A percentile compares a stretch with the other conserved stretches of the same genome.
Evolutionary conservation across 2,113 vertebrate species (phyloP).

Genomic region (Ptilorrhoa leucosticta): DNA sequence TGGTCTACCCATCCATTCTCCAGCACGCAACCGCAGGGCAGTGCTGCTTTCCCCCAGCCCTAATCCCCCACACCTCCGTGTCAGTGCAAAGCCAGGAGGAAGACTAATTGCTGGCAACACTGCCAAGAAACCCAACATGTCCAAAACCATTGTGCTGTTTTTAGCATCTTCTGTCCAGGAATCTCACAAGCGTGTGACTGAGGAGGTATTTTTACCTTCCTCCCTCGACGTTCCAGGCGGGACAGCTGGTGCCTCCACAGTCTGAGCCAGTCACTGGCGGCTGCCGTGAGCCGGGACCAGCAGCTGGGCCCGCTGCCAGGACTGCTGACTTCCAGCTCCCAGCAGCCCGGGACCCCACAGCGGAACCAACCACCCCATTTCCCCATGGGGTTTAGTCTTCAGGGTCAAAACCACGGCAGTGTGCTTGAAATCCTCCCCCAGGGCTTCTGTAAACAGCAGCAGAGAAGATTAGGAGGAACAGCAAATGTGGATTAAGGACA

Average conservation of each 20-base stretch:
- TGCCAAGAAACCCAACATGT: neutral
- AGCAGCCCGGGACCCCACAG: rapidly evolving
- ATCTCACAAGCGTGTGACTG: neutral
- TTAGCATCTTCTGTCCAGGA: neutral
- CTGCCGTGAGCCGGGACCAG: neutral
- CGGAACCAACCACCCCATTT: neutral
- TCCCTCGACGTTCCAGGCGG: neutral
- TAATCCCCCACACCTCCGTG: neutral
- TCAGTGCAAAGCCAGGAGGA: neutral
- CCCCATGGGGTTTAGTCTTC: rapidly evolving
- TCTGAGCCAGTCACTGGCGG: neutral
- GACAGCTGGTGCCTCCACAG: neutral
- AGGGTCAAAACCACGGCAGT: neutral
- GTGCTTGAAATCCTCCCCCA: neutral
- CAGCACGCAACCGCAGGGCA: rapidly evolving
- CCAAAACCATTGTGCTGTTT: neutral
- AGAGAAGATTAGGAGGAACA: neutral
- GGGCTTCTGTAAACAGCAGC: neutral
- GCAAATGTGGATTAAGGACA: neutral
- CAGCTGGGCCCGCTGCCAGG: rapidly evolving
- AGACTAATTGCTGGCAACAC: neutral
- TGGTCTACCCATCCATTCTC: neutral
- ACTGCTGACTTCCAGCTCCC: rapidly evolving
- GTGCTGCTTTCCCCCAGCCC: neutral
- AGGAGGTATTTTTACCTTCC: neutral